Percentiles rank a stretch among this genome's conserved stretches.
These are phyloP conservation scores for Hyposoter didymator DNA, from an alignment of 2,888 invertebrate genomes.

Conservation along the genomic window DNA sequence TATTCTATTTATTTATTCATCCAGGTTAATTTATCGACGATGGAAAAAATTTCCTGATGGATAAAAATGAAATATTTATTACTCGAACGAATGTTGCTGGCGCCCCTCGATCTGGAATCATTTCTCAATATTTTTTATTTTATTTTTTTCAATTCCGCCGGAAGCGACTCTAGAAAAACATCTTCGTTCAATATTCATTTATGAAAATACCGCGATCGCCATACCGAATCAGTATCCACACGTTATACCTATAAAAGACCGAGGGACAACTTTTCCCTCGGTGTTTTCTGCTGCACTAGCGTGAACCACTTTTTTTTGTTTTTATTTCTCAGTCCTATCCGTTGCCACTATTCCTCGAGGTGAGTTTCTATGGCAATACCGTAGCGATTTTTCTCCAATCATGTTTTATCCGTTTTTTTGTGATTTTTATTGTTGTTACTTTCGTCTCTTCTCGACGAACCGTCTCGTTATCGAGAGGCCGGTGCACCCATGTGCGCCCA, in stretches of 20 bases:
- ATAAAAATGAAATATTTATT: slow-evolving; percentile 1
- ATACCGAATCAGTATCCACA: slow-evolving; percentile 3
- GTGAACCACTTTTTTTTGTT: slow-evolving; percentile 34
- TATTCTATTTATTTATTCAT: neutral
- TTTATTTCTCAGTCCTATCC: slow-evolving; percentile 31
- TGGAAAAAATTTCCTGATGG: neutral
- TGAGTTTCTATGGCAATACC: neutral
- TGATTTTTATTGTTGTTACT: slow-evolving; percentile 17
- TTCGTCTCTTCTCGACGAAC: slow-evolving; percentile 5
- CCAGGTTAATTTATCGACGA: neutral
- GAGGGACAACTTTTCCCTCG: slow-evolving; percentile 50
- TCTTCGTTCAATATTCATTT: slow-evolving; percentile 60
- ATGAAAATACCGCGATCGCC: slow-evolving; percentile 48
- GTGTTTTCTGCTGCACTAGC: slow-evolving; percentile 13
- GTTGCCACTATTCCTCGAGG: slow-evolving; percentile 1
- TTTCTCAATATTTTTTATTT: slow-evolving; percentile 24
- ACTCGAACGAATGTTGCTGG: neutral
- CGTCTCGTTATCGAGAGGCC: slow-evolving; percentile 23
- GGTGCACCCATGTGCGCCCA: neutral
- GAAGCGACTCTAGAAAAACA: slow-evolving; percentile 16
- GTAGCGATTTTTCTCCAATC: slow-evolving; percentile 7
- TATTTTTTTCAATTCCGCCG: neutral
- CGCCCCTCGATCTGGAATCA: slow-evolving; percentile 20
- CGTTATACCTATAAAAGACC: neutral
- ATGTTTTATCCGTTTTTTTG: slow-evolving; percentile 7